phyloP scores from a whole-genome alignment of 2,113 vertebrate genomes.

The Miniopterus natalensis region DNA sequence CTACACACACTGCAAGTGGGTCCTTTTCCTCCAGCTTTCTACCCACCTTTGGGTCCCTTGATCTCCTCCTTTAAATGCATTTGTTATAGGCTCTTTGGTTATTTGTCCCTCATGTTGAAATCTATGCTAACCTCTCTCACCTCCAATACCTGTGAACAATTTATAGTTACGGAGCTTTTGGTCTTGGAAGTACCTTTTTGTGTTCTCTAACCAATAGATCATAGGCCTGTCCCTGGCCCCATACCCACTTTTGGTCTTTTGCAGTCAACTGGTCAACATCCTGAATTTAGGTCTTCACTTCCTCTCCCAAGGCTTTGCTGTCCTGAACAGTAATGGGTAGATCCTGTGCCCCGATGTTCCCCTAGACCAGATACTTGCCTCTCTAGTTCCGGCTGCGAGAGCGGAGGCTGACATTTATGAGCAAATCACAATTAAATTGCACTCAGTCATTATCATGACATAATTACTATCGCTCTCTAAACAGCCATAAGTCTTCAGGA shows the following conservation, averaged over 20 bases:
- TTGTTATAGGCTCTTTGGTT: background rate
- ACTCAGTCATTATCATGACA: background rate
- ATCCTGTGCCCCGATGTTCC: fast-evolving
- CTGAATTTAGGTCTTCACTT: background rate
- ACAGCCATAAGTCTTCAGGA: background rate
- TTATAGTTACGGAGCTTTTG: background rate
- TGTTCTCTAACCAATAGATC: background rate
- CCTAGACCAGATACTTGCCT: background rate
- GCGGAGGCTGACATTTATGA: background rate
- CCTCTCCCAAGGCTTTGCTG: background rate
- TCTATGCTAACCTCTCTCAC: background rate
- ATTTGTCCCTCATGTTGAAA: background rate
- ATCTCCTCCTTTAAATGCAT: background rate
- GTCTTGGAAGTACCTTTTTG: background rate
- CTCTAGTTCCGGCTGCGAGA: background rate
- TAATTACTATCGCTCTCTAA: background rate
- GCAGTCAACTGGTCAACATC: background rate
- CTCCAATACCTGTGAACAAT: background rate
- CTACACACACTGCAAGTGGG: background rate
- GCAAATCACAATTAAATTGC: background rate
- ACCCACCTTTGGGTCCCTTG: background rate
- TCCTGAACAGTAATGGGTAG: background rate
- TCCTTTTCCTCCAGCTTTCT: background rate
- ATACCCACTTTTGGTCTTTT: background rate
- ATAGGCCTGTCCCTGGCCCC: background rate